Conservation (phyloP, 2,113 vertebrate genomes). For the Glaucomys volans region DNA sequence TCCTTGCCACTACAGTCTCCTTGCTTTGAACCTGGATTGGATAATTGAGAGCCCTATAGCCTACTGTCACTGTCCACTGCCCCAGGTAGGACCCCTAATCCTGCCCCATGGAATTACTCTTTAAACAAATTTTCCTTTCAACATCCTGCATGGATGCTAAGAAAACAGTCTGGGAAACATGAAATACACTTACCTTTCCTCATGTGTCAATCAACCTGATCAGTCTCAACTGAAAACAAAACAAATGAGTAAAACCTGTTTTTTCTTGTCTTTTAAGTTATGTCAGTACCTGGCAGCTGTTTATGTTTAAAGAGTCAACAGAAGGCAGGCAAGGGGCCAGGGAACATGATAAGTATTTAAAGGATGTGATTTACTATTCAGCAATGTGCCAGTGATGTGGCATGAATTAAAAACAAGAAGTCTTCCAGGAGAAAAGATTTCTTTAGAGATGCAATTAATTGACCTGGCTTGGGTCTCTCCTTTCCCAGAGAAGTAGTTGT, state of each 20-base stretch:
- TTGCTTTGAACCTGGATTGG: neutral
- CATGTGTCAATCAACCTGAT: neutral
- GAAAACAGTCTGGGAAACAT: neutral
- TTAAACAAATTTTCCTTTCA: neutral
- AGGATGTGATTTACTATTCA: slow-evolving; percentile 48
- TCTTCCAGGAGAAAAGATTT: slow-evolving; percentile 58
- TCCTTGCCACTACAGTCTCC: neutral
- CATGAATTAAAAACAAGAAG: slow-evolving; percentile 62
- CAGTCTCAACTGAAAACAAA: neutral
- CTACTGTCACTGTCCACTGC: neutral
- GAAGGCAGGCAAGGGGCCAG: slow-evolving; percentile 23
- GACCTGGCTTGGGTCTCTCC: slow-evolving; percentile 43
- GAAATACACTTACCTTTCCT: neutral
- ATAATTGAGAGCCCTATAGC: neutral
- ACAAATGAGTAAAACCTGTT: neutral
- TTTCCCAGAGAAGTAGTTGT: neutral
- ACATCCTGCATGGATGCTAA: neutral
- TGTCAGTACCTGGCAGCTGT: slow-evolving; percentile 61
- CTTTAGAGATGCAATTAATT: slow-evolving; percentile 65
- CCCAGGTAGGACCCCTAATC: accelerated
- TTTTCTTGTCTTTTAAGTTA: slow-evolving; percentile 59
- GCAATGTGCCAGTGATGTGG: neutral
- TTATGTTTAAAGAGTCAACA: slow-evolving; percentile 63
- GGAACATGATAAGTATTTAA: slow-evolving; percentile 55
- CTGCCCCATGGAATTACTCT: neutral